Percentiles rank a stretch among this genome's conserved stretches.
Evolutionary conservation across 2,113 vertebrate species (phyloP).

Genomic region (Rostratula benghalensis): DNA sequence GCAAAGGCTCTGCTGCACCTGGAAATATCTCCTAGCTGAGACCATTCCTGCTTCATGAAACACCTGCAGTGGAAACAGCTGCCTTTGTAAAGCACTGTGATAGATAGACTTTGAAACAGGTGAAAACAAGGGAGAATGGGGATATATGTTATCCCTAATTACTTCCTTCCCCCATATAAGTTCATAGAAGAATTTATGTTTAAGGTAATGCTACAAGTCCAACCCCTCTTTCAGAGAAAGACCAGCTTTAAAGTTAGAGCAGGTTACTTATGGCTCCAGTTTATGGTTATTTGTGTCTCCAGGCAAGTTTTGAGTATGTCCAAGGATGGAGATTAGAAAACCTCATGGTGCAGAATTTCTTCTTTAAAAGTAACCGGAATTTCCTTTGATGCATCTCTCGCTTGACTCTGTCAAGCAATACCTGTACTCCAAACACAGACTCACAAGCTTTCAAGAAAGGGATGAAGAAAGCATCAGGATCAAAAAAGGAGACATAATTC

Average conservation of each 20-base stretch:
- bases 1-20: neutral
- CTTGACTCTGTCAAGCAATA: neutral
- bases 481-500: neutral
- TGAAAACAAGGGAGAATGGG: neutral
- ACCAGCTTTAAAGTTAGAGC: neutral
- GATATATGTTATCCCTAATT: neutral
- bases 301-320: neutral
- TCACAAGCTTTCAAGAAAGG: neutral
- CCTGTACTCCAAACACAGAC: neutral
- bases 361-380: neutral
- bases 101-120: neutral
- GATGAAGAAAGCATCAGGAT: neutral
- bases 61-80: neutral
- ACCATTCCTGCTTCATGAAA: neutral
- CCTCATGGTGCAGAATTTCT: neutral
- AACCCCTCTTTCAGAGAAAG: neutral
- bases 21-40: neutral
- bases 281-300: neutral
- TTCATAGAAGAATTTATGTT: neutral
- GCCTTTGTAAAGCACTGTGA: neutral
- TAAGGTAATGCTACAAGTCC: neutral
- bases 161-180: neutral
- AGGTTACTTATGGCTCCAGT: neutral
- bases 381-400: neutral
- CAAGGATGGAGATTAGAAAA: neutral